Base-by-base conservation (phyloP, 2,888 invertebrate species). In the Phytoseiulus persimilis region DNA sequence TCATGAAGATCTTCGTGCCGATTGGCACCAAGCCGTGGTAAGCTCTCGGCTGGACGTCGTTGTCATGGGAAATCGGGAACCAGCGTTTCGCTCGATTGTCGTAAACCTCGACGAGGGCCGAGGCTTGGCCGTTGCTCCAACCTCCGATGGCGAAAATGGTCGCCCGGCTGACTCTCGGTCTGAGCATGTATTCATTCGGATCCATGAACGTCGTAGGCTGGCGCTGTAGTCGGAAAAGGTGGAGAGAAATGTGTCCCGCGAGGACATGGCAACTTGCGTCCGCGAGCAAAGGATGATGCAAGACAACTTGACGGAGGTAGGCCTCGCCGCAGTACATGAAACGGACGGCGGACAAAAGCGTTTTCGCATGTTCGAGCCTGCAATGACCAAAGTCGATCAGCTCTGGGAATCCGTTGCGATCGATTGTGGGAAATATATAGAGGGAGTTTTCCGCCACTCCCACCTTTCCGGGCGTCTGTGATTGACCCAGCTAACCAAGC, bases 101-200 rank as follows among this genome's bases (percentile, higher is more conserved):
- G 91, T 93, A 94, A 0, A 93, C 93, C 91, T 94, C 94, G 90
- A 94, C 92, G 91, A 93, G 92, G 93, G 95, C 95, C 0, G 96
- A 96, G 0, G 96, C 96, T 91, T 95, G 95, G n/a, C 96, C 96
- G n/a, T 95, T 93, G 90, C 93, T 93, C 96, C 94, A 94, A 2
- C 94, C 94, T 5, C 94, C 94, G 89, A 94, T 92, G 3, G 93
- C 94, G 91, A 94, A 93, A 83, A 94, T 91, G 33, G 94, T 92
- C 91, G 94, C 93, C 90, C 93, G 92, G 0, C 94, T 94, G n/a
- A 96, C 94, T 90, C 96, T 93, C 0, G 96, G 96, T 90, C 95
- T 93, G 14, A 95, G 94, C 83, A 95, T 92, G 0, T 95, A 94
- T 92, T 95, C 94, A 91, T 92, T 92, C 31, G 93, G 91, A 91